Evolutionary conservation across 2,113 vertebrate genomes (phyloP).

Genomic region (Mobula birostris): DNA sequence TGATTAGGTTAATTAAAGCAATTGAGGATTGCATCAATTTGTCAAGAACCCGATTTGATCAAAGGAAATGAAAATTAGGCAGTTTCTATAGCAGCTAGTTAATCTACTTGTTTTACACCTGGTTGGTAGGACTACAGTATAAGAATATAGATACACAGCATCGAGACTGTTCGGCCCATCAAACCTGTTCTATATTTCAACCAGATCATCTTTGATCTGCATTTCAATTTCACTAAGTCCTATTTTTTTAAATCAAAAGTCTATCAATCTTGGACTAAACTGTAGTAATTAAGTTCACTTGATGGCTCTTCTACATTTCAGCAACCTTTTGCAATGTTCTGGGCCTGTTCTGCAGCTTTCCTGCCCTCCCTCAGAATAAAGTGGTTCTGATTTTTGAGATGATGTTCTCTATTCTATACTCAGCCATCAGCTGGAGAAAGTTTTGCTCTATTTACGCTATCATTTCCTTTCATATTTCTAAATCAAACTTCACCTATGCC

Average conservation of each 20-base stretch:
- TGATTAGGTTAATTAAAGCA: neutral
- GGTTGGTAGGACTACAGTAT: neutral
- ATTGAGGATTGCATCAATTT: neutral
- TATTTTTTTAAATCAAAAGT: neutral
- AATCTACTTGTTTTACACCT: neutral
- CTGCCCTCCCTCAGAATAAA: no score
- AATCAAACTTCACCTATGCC: neutral
- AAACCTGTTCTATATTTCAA: neutral
- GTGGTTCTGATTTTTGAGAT: neutral
- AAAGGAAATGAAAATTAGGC: slow-evolving; percentile 2
- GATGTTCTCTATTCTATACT: neutral
- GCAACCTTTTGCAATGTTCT: no score
- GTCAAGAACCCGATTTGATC: neutral
- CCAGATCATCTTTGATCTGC: neutral
- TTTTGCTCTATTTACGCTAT: neutral
- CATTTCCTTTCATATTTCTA: neutral
- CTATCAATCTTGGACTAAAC: neutral
- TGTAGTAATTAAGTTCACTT: no score
- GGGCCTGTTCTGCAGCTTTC: no score
- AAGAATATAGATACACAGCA: neutral
- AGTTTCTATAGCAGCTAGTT: neutral
- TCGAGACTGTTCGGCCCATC: neutral
- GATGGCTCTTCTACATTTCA: no score
- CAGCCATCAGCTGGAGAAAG: neutral
- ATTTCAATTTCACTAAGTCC: neutral